Evolutionary conservation across 2,888 invertebrate species (phyloP), one percentile per base, ranked within the genome.

Genomic region (Temnothorax unifasciatus): DNA sequence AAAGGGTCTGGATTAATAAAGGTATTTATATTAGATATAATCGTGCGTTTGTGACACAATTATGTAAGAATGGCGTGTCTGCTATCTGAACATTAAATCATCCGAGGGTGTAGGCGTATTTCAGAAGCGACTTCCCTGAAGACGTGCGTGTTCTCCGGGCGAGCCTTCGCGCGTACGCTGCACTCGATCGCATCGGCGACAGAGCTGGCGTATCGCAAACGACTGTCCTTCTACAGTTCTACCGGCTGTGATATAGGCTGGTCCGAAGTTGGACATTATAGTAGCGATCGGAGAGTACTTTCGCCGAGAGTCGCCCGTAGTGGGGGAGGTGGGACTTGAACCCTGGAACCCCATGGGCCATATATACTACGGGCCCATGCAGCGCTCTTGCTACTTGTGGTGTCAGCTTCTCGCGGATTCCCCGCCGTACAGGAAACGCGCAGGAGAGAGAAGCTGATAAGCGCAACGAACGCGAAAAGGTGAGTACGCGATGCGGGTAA

Each of bases 261-360:
- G 88, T 85, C 86, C 85, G 85, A 86, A 88, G 88, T 90, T 89
- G 88, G 88, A 91, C 87, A 87, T 89, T 88, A 87, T 84, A 87
- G 90, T 88, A 88, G 85, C 86, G 91, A 92, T 91, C 92, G 87
- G 88, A 86, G 90, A 91, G 92, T 94, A 94, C 94, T 94, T 94
- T 94, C 94, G 93, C 94, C 93, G 89, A 90, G 91, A 89, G 63
- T 77, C 59, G 73, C 38, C 82, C 87, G 90, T 90, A 91, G 92
- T 91, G 90, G 92, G 93, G 92, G 93, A 93, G 92, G 91, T 86
- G 92, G 90, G 94, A 93, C 93, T 93, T 92, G 92, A 93, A 93
- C 92, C 91, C 93, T 92, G 92, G 90, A 93, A 90, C 92, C 91
- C 86, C 90, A 91, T 92, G 92, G 92, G 91, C 92, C 91, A 89